Base-by-base conservation (phyloP, 2,113 vertebrate species). In the Mustela lutreola region DNA sequence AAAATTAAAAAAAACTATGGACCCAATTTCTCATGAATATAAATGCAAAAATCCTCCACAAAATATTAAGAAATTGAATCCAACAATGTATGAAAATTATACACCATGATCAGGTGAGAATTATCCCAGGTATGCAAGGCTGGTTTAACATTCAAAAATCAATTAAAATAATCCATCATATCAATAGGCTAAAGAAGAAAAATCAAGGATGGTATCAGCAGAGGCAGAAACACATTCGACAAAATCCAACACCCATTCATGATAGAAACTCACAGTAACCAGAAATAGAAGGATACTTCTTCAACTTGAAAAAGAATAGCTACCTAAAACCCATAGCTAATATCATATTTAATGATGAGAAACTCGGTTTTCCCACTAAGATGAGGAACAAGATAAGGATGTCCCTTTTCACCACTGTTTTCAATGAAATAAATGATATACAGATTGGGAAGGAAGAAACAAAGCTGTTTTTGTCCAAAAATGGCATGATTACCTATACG, bases 111-210 rank as follows among this genome's bases (percentile, higher is more conserved):
- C 42, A 71, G 48, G 39, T 50, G 39, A 58, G 80, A 75, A 39
- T 84, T 90, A 84, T 21, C 42, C 42, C 73, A 92, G 42, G 16
- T 63, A 71, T 53, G 26, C n/a, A 87, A 92, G 33, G 63, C 28
- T 95, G 63, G n/a, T 53, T 81, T 45, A 81, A 81, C 65, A 81
- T 88, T 88, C 11, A 71, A 95, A 94, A 81, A 53, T 45, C 63
- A 60, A 79, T 60, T 63, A 42, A 71, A 71, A 24, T 31, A 28
- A 73, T 31, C 11, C 5, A 53, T 70, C 28, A 63, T 31, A 75
- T 63, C 82, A 92, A 85, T 11, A 79, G 18, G 12, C 60, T 75
- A 89, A 90, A 79, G 36, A 95, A 85, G 88, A 84, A 95, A 94
- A 95, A 63, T 63, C 65, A 73, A 82, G 9, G 31, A 81, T 80